Base-by-base conservation (phyloP, 1,140 invertebrate species). In the Aporrectodea caliginosa region DNA sequence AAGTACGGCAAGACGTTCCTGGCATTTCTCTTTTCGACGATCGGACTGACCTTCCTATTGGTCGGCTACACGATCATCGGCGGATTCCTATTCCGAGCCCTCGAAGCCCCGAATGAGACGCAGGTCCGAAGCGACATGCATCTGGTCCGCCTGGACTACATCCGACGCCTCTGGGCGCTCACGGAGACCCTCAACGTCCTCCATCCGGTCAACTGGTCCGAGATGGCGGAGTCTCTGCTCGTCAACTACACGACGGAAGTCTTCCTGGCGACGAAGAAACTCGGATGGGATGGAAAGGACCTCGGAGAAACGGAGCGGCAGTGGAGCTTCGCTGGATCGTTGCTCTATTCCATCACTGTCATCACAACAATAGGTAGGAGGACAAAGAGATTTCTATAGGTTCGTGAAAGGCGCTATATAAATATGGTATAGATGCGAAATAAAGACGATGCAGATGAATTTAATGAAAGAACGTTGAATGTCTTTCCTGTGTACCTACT, bases 11-110 rank as follows among this genome's bases (percentile, higher is more conserved):
- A 94, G 27, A 90, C 92, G 74, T 93, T 96, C 84, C 91, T 94
- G 35, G 94, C 95, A 2, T 97, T 97, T 89, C 91, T 97, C 88
- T 97, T 96, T 89, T 95, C 94, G 86, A 95, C 96, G 88, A 92
- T 97, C 16, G 95, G 95, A 69, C 93, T 97, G 81, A 94, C 95
- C 81, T 92, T 93, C 75, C 90, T 97, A 16, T 93, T 98, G 70
- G 92, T 98, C 75, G 93, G 93, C 22, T 97, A 97, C 86, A 94
- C 93, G 2, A 92, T 96, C 71, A 92, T 93, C 77, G 95, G 95
- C 22, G 95, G 95, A 71, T 93, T 97, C 84, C 93, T 96, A 83
- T 97, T 97, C 85, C 89, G 95, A 30, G 92, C 93, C 14, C 93
- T 96, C 35, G 95, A 96, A 89, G 93, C 93, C 32, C 89, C 92